Base-by-base conservation (phyloP, 2,888 invertebrate species). In the Perizoma affinitatum region DNA sequence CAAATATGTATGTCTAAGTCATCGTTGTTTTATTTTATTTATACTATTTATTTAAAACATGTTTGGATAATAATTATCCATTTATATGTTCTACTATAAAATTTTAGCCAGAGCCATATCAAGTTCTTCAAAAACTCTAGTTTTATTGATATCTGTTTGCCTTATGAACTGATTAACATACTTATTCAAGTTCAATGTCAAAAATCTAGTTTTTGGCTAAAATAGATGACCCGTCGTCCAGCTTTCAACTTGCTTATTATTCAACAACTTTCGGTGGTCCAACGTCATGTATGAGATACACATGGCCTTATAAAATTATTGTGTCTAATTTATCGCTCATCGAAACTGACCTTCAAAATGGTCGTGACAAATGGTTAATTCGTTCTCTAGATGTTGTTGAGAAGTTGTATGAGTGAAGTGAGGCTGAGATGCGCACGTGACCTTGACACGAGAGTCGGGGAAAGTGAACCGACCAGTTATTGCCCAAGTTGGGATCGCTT, bases 381-480 rank as follows among this genome's bases (percentile, higher is more conserved):
- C 56, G 63, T 54, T 62, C 56, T 59, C 48, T 47, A 59, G 41
- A 54, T 53, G 54, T 55, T 5, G 46, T 55, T 57, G 63, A 54
- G 58, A 61, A 61, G 65, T 55, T 69, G 53, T 59, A 50, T 59
- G 58, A 53, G 40, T 67, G 55, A 55, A 54, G 54, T 58, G 61
- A 62, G 61, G 60, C 51, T 73, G 76, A 66, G 81, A 80, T 78
- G 82, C 73, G 68, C 72, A 69, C 35, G 58, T 86, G 88, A 91
- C 91, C 91, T 92, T 92, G 91, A 91, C 91, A 86, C 78, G 88
- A 68, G 76, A 59, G 69, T 68, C 66, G 72, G 89, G 83, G 91
- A 92, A 92, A 92, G 91, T 91, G 87, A 86, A 86, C 86, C 69
- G 79, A 86, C 90, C 80, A 84, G 89, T 88, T 82, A 70, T 90